Percentiles rank a stretch among this genome's conserved stretches.
Evolutionary conservation across 2,797 vertebrate species (phyloP).

Genomic region (Sarcoramphus papa): DNA sequence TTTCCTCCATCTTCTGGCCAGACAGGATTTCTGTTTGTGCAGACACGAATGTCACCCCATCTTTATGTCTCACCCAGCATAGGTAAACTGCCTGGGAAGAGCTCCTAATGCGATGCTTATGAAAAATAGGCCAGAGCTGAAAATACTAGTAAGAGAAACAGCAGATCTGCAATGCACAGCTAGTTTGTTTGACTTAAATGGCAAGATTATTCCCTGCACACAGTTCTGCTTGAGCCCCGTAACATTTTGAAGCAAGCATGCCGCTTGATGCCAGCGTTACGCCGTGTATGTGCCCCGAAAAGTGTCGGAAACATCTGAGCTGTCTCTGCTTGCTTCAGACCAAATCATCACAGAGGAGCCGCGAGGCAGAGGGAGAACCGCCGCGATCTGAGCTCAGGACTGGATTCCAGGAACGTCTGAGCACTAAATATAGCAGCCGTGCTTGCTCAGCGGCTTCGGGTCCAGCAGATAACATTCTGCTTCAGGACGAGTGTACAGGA

Average conservation of each 20-base stretch:
- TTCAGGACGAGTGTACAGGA: neutral
- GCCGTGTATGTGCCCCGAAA: fast-evolving
- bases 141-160: neutral
- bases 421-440: neutral
- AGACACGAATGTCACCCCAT: neutral
- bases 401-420: neutral
- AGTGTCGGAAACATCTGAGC: neutral
- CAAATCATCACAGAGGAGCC: neutral
- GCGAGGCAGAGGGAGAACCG: neutral
- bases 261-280: neutral
- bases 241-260: fast-evolving
- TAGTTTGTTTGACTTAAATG: neutral
- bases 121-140: neutral
- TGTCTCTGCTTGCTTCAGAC: neutral
- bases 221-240: neutral
- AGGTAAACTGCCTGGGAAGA: neutral
- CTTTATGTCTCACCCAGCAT: neutral
- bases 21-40: neutral
- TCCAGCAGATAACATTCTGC: neutral
- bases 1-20: neutral
- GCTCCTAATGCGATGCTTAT: neutral
- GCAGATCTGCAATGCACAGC: neutral
- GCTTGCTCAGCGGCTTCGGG: neutral
- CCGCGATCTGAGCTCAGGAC: neutral
- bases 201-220: neutral